These are phyloP conservation scores for Prorops nasuta DNA, from an alignment of 1,140 invertebrate species.

Conservation along the genomic window DNA sequence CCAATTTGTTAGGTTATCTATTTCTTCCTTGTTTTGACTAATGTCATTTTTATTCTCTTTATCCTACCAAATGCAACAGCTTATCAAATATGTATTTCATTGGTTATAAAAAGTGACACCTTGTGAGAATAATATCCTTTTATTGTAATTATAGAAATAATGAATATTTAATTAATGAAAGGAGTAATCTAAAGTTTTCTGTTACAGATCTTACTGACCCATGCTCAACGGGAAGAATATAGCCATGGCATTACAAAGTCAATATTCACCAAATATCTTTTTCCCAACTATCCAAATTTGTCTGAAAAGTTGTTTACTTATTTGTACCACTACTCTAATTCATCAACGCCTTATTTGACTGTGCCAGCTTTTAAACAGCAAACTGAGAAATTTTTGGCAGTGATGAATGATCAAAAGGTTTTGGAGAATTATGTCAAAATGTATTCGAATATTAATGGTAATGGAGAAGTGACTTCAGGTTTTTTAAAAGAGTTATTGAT, in stretches of 20 bases:
- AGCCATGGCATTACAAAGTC: conserved; percentile 65
- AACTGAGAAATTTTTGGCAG: conserved; percentile 68
- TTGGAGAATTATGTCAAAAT: conserved; percentile 69
- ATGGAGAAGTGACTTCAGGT: conserved; percentile 59
- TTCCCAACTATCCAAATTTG: conserved; percentile 74
- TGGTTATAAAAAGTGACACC: conserved; percentile 16
- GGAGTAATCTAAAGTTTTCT: no score
- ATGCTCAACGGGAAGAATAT: conserved; percentile 63
- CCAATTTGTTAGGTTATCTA: no score
- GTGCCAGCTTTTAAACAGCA: conserved; percentile 66
- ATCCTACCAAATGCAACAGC: conserved; percentile 17
- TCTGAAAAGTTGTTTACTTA: conserved; percentile 67
- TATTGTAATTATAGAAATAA: no score
- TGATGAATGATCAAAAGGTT: conserved; percentile 65
- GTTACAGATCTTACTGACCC: conserved; percentile 64
- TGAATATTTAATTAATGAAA: no score
- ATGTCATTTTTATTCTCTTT: not conserved
- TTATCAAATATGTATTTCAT: conserved; percentile 19
- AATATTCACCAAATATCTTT: conserved; percentile 67
- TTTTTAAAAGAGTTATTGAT: conserved; percentile 64
- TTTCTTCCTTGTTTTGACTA: not conserved
- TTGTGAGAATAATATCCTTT: no score
- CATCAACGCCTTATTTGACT: conserved; percentile 63
- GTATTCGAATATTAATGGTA: conserved; percentile 53
- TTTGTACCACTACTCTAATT: conserved; percentile 61